Base-by-base conservation (phyloP, 35 echinoderm and acorn worm species). In the Diadema setosum region DNA sequence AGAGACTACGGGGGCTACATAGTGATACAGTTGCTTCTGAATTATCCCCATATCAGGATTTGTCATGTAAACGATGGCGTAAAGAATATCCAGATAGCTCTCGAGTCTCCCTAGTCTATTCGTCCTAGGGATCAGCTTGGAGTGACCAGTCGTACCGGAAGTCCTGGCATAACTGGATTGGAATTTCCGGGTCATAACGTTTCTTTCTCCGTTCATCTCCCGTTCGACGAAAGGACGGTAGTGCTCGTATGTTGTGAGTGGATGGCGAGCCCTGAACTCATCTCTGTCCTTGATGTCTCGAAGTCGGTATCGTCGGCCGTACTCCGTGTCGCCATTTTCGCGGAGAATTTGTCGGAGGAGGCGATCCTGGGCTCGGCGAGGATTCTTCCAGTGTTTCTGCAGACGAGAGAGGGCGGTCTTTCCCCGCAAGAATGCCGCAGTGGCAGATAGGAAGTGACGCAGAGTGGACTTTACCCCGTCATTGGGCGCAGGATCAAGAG, bases 171-270 rank as follows among this genome's bases (percentile, higher is more conserved):
- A 82, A 35, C 60, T 81, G 14, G 50, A 50, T 1, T 45, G 20
- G 45, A 46, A 50, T 3, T 64, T 50, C 24, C 34, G 31, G n/a
- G 88, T 90, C 42, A 90, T 61, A 82, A 91, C 83, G 42, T 87
- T 91, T 52, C 41, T 78, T 40, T 91, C 93, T 40, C 93, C 93
- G 0, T 91, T 84, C 30, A 82, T 52, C 40, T 91, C 49, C 25
- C 83, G 69, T 12, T 86, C 46, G 8, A 91, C 73, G 39, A 81
- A 94, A 17, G 82, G 23, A 23, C 70, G 61, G 33, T 91, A 94
- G 33, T 90, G 93, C 7, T 85, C 83, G 74, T 94, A 94, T 17
- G 36, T 56, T 3, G 93, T 91, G 15, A 94, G 56, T 23, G 93
- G 88, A 87, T 94, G 93, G 3, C 69, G 80, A 18, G 39, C 16